Evolutionary conservation across 1,140 invertebrate genomes (phyloP).

Genomic region (Dinoponera quadriceps): DNA sequence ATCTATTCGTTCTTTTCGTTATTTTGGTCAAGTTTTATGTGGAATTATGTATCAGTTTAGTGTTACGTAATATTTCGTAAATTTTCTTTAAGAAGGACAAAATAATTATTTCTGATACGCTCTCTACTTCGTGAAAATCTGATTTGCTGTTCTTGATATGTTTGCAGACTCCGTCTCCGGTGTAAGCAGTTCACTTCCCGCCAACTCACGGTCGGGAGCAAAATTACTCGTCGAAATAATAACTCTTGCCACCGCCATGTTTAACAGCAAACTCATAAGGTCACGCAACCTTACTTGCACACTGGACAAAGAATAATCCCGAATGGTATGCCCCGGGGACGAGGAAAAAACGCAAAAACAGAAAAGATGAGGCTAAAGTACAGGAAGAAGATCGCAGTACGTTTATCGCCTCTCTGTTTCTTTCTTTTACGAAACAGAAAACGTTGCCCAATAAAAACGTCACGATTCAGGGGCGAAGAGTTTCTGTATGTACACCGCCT

Average conservation of each 20-base stretch:
- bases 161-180: neutral
- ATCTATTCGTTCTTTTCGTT: neutral
- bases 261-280: conserved; percentile 32
- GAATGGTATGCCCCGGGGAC: neutral
- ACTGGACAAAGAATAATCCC: conserved; percentile 26
- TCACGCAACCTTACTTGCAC: conserved; percentile 37
- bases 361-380: conserved; percentile 17
- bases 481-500: conserved; percentile 59
- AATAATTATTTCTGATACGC: neutral
- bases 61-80: conserved; percentile 1
- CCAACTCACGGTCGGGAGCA: neutral
- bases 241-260: conserved; percentile 32
- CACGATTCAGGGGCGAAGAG: conserved; percentile 58
- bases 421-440: conserved; percentile 51
- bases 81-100: neutral
- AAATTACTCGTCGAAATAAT: conserved; percentile 26
- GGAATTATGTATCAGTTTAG: neutral
- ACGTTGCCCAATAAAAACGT: conserved; percentile 61
- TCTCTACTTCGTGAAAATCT: conserved; percentile 17
- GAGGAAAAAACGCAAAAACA: neutral
- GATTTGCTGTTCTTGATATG: conserved; percentile 10
- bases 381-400: conserved; percentile 9
- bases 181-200: neutral
- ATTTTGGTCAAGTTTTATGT: neutral
- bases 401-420: neutral